Evolutionary conservation across 2,888 invertebrate genomes (phyloP).

Genomic region (Stenchaetothrips biformis): DNA sequence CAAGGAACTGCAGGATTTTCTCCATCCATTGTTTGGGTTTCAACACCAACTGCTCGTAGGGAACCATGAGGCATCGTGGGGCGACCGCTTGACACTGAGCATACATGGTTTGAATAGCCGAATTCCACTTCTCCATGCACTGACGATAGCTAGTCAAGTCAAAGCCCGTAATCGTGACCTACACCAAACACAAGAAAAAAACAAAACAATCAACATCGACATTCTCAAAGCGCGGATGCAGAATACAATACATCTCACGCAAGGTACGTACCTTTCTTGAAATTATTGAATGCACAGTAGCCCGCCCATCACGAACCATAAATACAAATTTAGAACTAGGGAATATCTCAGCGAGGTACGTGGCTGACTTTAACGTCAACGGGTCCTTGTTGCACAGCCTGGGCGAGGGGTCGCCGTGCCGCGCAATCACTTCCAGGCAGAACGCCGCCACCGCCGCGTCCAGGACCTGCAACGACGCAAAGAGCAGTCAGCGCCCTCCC

Average conservation of each 20-base stretch:
- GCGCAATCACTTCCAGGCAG: conserved; percentile 91
- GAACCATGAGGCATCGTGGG: conserved; percentile 60
- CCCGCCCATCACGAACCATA: conserved; percentile 97
- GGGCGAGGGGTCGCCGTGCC: conserved; percentile 92
- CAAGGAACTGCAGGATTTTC: conserved; percentile 80
- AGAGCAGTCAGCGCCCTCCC: not conserved
- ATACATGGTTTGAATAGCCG: conserved; percentile 91
- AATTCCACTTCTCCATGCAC: conserved; percentile 95
- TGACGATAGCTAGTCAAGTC: conserved; percentile 90
- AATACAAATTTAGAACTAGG: conserved; percentile 97
- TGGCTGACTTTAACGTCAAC: conserved; percentile 93
- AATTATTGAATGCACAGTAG: conserved; percentile 97
- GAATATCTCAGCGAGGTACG: conserved; percentile 89
- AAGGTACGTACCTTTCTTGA: conserved; percentile 68
- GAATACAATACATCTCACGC: conserved; percentile 46
- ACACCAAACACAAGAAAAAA: conserved; percentile 33
- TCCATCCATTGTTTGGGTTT: conserved; percentile 87
- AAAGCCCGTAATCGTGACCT: conserved; percentile 85
- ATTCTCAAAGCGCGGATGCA: not conserved
- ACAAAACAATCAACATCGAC: conserved; percentile 25
- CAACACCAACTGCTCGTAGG: conserved; percentile 95
- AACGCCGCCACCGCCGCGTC: conserved; percentile 96
- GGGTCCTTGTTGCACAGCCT: conserved; percentile 99
- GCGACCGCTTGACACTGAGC: conserved; percentile 69
- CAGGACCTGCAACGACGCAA: conserved; percentile 55